phyloP scores from a whole-genome alignment of 2,113 vertebrate species.

The Deroptyus accipitrinus region DNA sequence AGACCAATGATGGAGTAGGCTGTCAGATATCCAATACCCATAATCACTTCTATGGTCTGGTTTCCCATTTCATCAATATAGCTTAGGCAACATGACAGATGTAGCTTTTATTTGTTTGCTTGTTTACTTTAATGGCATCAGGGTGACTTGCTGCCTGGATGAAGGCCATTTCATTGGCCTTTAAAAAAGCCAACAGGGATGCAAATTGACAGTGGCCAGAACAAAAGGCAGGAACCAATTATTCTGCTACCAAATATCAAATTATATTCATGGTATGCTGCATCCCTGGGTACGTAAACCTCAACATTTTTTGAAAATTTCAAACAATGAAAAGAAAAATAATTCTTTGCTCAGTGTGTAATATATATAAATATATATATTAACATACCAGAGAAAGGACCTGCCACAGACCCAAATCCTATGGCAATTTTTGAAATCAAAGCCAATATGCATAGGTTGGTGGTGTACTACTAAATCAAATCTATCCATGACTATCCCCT shows the following conservation, averaged over 20 bases:
- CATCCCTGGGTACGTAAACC: accelerated
- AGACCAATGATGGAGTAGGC: background rate
- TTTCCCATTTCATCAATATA: background rate
- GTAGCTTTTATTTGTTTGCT: background rate
- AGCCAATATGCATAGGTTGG: background rate
- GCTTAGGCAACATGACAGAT: background rate
- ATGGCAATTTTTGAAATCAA: background rate
- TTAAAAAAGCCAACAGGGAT: background rate
- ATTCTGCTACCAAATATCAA: background rate
- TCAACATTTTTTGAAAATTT: background rate
- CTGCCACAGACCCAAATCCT: background rate
- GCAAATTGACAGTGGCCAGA: background rate
- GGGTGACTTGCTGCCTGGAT: background rate
- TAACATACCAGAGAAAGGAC: background rate
- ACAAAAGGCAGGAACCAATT: background rate
- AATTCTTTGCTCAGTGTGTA: background rate
- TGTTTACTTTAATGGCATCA: background rate
- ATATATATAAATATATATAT: background rate
- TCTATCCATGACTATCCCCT: background rate
- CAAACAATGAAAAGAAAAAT: background rate
- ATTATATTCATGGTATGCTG: background rate
- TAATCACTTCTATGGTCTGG: background rate
- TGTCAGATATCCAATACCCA: background rate
- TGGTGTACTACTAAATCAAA: background rate
- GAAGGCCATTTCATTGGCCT: background rate